phyloP scores from a whole-genome alignment of 2,113 vertebrate genomes.

The Sceloporus tristichus region DNA sequence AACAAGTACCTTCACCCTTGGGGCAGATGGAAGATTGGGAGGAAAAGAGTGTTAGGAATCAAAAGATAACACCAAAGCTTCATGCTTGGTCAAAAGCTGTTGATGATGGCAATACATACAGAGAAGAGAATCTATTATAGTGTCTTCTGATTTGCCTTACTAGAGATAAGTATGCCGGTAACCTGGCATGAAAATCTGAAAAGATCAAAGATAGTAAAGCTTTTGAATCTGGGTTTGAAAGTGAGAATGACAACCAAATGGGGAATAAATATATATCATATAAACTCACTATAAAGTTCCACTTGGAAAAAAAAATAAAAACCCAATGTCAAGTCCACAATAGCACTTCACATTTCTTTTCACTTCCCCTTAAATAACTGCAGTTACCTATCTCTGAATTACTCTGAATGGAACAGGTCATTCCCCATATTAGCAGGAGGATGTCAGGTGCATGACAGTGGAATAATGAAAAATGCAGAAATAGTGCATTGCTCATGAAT shows the following conservation, averaged over 20 bases:
- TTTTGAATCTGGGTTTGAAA: conserved; percentile 21
- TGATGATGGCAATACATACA: neutral
- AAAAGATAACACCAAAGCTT: neutral
- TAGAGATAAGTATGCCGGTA: neutral
- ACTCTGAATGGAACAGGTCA: conserved; percentile 46
- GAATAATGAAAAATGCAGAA: conserved; percentile 68
- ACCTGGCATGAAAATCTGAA: neutral
- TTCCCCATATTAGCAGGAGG: conserved; percentile 54
- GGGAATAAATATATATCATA: neutral
- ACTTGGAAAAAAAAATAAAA: conserved; percentile 26
- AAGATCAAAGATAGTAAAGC: neutral
- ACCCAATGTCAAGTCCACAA: conserved; percentile 16
- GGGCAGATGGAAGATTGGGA: neutral
- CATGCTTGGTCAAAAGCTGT: neutral
- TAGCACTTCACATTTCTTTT: conserved; percentile 46
- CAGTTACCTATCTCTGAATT: conserved; percentile 43
- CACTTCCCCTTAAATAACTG: conserved; percentile 49
- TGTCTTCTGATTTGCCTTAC: neutral
- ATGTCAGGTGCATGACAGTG: conserved; percentile 53
- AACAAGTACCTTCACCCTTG: neutral
- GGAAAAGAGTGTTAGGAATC: neutral
- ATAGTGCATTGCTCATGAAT: conserved; percentile 52
- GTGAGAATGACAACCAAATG: neutral
- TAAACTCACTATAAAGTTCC: conserved; percentile 29
- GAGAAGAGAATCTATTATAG: neutral